These are phyloP conservation scores for Scaptomyza tumidula DNA, from an alignment of 2,888 invertebrate species.

Conservation along the genomic window DNA sequence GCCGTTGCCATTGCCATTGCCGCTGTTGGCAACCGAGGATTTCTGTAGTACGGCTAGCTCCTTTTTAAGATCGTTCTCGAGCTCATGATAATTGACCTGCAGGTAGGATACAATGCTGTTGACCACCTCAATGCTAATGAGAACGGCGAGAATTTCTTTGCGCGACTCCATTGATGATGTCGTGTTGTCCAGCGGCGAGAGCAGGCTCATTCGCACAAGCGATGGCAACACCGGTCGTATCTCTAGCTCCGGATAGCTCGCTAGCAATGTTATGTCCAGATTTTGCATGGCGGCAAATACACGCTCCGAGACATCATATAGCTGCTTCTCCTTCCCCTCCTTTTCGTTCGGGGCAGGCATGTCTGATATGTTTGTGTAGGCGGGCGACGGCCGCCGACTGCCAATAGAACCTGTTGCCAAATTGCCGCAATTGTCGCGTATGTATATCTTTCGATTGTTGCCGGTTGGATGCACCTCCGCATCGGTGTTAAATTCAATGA, in stretches of 20 bases:
- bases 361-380: constrained; percentile 1
- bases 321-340: constrained; percentile 56
- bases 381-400: constrained; percentile 4
- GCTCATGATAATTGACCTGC: constrained; percentile 96
- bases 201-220: constrained; percentile 95
- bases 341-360: constrained; percentile 11
- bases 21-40: constrained; percentile 33
- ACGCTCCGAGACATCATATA: constrained; percentile 75
- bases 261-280: constrained; percentile 90
- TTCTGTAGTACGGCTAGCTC: constrained; percentile 91
- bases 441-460: neutral
- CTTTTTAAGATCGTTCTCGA: constrained; percentile 96
- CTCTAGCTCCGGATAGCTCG: constrained; percentile 90
- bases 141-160: constrained; percentile 93
- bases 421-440: constrained; percentile 21
- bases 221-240: constrained; percentile 96
- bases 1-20: constrained; percentile 84
- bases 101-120: constrained; percentile 96
- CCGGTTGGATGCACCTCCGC: constrained; percentile 17
- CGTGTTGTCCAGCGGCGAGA: constrained; percentile 93
- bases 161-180: constrained; percentile 92
- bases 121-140: constrained; percentile 96
- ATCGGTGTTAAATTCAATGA: neutral
- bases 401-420: constrained; percentile 35
- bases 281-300: constrained; percentile 89